Conservation (phyloP, 2,888 invertebrate species). For the Byasa hedistus region DNA sequence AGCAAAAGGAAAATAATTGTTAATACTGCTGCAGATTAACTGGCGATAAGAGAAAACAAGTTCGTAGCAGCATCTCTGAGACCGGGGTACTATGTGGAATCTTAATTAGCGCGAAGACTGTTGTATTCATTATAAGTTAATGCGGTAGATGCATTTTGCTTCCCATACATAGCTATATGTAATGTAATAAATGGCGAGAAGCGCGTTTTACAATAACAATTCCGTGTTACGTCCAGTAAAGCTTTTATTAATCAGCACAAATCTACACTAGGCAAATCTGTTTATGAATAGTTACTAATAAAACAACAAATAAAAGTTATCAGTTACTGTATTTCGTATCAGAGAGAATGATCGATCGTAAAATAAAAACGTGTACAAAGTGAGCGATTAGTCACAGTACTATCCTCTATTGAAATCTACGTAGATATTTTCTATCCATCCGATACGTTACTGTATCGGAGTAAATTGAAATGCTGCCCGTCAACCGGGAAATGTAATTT, state of each 20-base stretch:
- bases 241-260: neutral
- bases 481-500: conserved; percentile 17
- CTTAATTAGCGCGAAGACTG: neutral
- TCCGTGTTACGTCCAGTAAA: neutral
- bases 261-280: too few relatives aligned
- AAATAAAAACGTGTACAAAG: neutral
- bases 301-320: too few relatives aligned
- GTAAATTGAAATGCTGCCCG: conserved; percentile 1
- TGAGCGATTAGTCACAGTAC: neutral
- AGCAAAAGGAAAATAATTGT: neutral
- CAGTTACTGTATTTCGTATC: too few relatives aligned
- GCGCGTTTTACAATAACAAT: neutral
- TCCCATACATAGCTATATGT: neutral
- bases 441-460: neutral
- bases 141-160: neutral
- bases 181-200: neutral
- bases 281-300: too few relatives aligned
- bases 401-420: neutral
- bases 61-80: too few relatives aligned
- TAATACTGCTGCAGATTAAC: neutral
- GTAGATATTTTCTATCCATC: neutral
- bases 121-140: neutral
- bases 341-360: neutral
- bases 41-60: too few relatives aligned
- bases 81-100: neutral